Evolutionary conservation across 2,888 invertebrate genomes (phyloP).

Genomic region (Stenurella melanura): DNA sequence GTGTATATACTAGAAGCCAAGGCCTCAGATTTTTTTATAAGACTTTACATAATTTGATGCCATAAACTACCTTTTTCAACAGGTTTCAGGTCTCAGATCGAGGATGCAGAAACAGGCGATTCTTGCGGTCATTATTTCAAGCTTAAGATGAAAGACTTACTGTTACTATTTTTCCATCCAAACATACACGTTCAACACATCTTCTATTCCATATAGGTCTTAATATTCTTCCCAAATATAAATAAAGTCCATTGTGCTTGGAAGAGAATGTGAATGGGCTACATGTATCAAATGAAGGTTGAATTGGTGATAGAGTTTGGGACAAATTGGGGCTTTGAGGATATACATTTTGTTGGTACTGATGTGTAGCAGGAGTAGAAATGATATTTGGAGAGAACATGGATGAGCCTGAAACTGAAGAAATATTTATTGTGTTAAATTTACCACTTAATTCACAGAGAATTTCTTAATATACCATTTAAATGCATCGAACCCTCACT

Average conservation of each 20-base stretch:
- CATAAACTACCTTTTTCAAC: no score
- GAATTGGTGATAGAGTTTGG: conserved; percentile 52
- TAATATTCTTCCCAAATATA: conserved; percentile 91
- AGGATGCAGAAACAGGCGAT: no score
- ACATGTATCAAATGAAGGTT: conserved; percentile 58
- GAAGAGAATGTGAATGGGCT: conserved; percentile 77
- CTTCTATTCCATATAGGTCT: conserved; percentile 91
- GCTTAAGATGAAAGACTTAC: conserved; percentile 73
- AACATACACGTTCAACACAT: conserved; percentile 79
- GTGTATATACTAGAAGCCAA: no score
- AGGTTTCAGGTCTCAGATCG: no score
- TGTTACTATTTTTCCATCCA: conserved; percentile 76
- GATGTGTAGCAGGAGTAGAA: conserved; percentile 68
- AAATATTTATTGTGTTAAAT: not conserved
- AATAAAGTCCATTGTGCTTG: conserved; percentile 95
- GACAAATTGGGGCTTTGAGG: conserved; percentile 48
- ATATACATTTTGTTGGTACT: conserved; percentile 55
- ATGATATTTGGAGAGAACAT: conserved; percentile 69
- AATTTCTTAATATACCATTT: no score
- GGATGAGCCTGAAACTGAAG: conserved; percentile 59
- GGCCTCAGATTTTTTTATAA: no score
- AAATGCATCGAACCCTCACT: no score
- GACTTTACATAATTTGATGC: no score
- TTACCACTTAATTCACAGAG: no score
- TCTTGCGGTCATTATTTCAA: no score